Conservation (phyloP, 2,888 invertebrate species). For the Philopedon plagiatum region DNA sequence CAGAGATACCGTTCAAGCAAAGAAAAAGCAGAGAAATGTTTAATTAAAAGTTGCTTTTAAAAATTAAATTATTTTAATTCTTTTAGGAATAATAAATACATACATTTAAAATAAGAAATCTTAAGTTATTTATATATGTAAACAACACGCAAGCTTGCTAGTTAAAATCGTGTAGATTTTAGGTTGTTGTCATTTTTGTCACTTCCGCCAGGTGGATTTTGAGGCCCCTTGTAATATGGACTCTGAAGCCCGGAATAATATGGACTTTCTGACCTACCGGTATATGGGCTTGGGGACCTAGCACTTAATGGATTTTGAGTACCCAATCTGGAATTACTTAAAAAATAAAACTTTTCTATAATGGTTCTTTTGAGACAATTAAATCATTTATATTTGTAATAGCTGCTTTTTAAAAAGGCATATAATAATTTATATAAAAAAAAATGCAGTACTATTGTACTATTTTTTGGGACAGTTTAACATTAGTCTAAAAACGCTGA, state of each 20-base stretch:
- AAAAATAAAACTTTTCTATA: no score
- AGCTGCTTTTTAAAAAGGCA: no score
- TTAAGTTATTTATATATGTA: background rate
- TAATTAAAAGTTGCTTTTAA: constrained; percentile 10
- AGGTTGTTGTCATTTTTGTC: background rate
- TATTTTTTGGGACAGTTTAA: no score
- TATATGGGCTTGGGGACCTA: background rate
- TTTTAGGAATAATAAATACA: background rate
- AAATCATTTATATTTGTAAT: no score
- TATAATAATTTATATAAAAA: no score
- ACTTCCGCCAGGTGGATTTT: background rate
- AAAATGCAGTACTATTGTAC: no score
- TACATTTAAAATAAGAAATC: background rate
- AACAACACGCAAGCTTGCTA: background rate
- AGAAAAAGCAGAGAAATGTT: background rate
- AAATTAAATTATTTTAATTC: background rate
- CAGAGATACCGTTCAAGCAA: background rate
- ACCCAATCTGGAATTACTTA: background rate
- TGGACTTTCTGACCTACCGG: background rate
- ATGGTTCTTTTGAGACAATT: no score
- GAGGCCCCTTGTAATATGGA: background rate
- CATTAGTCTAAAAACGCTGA: no score
- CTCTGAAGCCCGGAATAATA: background rate
- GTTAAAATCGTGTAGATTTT: constrained; percentile 8
- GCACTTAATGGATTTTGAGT: background rate